phyloP scores from a whole-genome alignment of 2,888 invertebrate species.

The Eupeodes latifasciatus region DNA sequence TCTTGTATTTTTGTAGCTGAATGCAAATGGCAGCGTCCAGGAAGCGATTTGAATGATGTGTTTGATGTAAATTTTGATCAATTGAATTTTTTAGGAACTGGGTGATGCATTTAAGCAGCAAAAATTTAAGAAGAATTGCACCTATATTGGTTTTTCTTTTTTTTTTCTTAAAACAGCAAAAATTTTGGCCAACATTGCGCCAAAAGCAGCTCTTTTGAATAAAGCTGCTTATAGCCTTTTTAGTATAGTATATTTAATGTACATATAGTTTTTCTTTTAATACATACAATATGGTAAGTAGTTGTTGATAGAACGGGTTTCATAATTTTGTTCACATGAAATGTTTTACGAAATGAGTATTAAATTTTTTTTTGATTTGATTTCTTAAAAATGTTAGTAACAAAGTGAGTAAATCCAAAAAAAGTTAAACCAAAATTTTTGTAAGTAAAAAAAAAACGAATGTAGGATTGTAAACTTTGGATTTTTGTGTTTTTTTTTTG shows the following conservation, averaged over 20 bases:
- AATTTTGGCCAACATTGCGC: constrained; percentile 57
- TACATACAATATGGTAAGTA: too few species aligned
- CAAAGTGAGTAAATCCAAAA: constrained; percentile 72
- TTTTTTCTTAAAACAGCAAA: constrained; percentile 56
- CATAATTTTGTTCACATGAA: constrained; percentile 27
- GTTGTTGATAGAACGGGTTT: constrained; percentile 39
- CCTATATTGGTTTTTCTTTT: constrained; percentile 49
- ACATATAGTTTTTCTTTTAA: constrained; percentile 11
- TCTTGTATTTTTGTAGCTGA: constrained; percentile 1
- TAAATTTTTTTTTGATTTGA: constrained; percentile 13
- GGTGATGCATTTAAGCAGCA: constrained; percentile 70
- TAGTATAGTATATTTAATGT: not conserved
- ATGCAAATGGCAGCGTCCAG: constrained; percentile 44
- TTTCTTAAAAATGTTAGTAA: constrained; percentile 51
- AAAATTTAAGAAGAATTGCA: constrained; percentile 62
- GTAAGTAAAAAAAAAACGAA: constrained; percentile 70
- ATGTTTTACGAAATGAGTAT: constrained; percentile 56
- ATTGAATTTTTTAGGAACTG: constrained; percentile 27
- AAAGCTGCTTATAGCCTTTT: constrained; percentile 51
- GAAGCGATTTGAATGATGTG: constrained; percentile 43
- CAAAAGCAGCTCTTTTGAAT: constrained; percentile 14
- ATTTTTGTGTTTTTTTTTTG: constrained; percentile 78
- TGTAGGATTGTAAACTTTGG: constrained; percentile 79
- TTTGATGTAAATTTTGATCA: constrained; percentile 48
- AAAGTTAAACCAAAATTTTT: constrained; percentile 72